phyloP scores from a whole-genome alignment of 1,140 invertebrate species.

The Hyles euphorbiae region DNA sequence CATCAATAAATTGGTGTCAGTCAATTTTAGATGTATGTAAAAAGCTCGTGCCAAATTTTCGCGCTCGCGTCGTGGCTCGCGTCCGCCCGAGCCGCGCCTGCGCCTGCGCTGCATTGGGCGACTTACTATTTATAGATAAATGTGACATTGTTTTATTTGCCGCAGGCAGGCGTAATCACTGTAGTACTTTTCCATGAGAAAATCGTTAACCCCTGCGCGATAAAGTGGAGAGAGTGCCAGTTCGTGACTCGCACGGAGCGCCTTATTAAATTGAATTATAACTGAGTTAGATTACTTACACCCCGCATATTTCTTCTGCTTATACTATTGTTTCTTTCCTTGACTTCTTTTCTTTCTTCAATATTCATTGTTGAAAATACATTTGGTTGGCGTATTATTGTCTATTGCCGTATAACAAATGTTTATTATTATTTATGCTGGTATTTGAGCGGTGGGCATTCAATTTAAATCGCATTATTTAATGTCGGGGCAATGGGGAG shows the following conservation, averaged over 20 bases:
- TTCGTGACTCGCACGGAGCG: constrained; percentile 18
- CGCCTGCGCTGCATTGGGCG: constrained; percentile 32
- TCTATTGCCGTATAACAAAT: background rate
- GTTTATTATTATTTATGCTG: too few relatives aligned
- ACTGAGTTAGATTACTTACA: constrained; percentile 6
- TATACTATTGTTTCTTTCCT: background rate
- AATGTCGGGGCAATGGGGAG: too few relatives aligned
- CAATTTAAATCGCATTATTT: too few relatives aligned
- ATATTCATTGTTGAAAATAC: background rate
- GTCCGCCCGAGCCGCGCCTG: constrained; percentile 29
- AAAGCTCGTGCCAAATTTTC: constrained; percentile 53
- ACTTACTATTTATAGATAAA: constrained; percentile 51
- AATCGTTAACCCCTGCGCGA: constrained; percentile 57
- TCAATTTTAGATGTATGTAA: constrained; percentile 48
- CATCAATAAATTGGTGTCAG: constrained; percentile 29
- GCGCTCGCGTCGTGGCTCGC: constrained; percentile 16
- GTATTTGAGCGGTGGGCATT: too few relatives aligned
- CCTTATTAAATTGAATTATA: constrained; percentile 9
- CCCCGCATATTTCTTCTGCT: background rate
- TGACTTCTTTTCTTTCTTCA: too few relatives aligned
- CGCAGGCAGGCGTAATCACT: constrained; percentile 31
- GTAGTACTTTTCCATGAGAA: constrained; percentile 60
- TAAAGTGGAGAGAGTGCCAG: constrained; percentile 45
- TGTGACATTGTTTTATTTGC: constrained; percentile 58
- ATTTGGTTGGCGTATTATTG: background rate